Evolutionary conservation across 1,140 invertebrate species (phyloP).

Genomic region (Gyrodactylus bullatarudis): DNA sequence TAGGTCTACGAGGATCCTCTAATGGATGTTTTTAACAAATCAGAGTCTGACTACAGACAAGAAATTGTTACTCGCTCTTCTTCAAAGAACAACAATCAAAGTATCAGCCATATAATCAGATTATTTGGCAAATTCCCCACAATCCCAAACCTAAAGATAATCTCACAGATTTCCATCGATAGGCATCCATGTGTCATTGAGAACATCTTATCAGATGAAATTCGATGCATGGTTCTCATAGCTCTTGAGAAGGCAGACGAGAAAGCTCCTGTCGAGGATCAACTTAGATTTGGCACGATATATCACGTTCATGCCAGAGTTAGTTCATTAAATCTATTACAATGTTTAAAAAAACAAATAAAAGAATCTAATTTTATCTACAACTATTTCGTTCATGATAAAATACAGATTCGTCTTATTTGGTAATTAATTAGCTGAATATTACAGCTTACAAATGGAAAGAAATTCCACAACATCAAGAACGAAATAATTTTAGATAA

Average conservation of each 20-base stretch:
- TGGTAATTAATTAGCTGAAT: neutral
- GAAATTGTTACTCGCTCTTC: neutral
- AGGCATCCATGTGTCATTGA: neutral
- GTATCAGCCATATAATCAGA: neutral
- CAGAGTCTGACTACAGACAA: neutral
- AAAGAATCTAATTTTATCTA: neutral
- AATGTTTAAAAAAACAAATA: neutral
- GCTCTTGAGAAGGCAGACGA: neutral
- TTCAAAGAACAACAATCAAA: neutral
- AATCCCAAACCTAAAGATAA: neutral
- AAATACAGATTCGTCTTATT: neutral
- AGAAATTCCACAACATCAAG: neutral
- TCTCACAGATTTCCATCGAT: neutral
- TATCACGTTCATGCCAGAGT: too few relatives aligned
- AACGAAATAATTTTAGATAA: neutral
- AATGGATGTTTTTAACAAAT: neutral
- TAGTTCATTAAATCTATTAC: too few relatives aligned
- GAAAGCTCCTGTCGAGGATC: neutral
- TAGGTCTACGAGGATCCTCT: neutral
- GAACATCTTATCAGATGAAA: neutral
- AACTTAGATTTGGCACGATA: neutral
- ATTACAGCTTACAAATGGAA: neutral
- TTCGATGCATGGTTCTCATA: neutral
- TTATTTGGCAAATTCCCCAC: neutral
- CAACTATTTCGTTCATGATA: too few relatives aligned